phyloP scores from a whole-genome alignment of 2,797 vertebrate genomes.

The Rhabdomys pumilio region DNA sequence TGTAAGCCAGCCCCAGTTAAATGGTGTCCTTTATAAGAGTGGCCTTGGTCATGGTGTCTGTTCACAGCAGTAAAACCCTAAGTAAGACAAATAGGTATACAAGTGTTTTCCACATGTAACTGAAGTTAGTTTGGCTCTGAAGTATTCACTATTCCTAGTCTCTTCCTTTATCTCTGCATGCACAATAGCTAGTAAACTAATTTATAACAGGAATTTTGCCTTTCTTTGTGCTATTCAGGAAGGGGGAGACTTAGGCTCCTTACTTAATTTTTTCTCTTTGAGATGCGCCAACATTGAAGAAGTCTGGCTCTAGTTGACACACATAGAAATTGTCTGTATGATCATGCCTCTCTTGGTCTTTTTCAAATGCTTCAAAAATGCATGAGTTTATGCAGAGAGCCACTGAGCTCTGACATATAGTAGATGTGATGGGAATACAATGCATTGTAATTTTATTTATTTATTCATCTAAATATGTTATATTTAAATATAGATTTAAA shows the following conservation, averaged over 20 bases:
- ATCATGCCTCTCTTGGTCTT: not conserved
- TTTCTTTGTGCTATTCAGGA: not conserved
- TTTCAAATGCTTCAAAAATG: not conserved
- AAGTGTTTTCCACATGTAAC: not conserved
- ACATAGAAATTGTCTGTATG: not conserved
- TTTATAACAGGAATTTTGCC: not conserved
- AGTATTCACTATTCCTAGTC: not conserved
- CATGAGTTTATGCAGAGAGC: not conserved
- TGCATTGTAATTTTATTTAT: not conserved
- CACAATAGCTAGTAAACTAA: not conserved
- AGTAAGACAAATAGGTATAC: not conserved
- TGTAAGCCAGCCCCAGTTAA: too few species aligned
- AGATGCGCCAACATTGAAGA: not conserved
- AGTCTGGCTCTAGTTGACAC: not conserved
- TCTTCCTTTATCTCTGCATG: not conserved
- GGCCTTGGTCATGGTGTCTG: too few species aligned
- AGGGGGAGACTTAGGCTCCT: not conserved
- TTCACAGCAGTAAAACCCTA: too few species aligned
- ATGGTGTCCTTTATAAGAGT: too few species aligned
- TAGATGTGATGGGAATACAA: not conserved
- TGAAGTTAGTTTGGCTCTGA: not conserved
- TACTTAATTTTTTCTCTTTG: not conserved
- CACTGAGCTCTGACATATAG: not conserved
- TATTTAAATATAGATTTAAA: too few species aligned
- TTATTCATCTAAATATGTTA: too few species aligned